phyloP scores from a whole-genome alignment of 35 echinoderm and acorn worm genomes.

The Anneissia japonica region DNA sequence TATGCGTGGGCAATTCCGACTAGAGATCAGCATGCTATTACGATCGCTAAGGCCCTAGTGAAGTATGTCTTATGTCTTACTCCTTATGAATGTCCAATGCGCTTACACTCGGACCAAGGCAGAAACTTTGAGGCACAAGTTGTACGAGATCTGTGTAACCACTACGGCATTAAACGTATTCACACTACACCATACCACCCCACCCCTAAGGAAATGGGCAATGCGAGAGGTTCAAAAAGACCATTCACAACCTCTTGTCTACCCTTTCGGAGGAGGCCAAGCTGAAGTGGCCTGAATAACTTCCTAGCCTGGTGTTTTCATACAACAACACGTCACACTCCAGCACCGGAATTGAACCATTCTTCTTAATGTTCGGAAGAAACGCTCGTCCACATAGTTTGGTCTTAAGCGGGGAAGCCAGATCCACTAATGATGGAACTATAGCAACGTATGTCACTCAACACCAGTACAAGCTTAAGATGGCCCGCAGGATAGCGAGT shows the following conservation, averaged over 20 bases:
- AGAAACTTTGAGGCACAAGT: constrained; percentile 27
- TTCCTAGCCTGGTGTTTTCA: constrained; percentile 10
- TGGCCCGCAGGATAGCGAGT: no score
- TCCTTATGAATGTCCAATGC: constrained; percentile 32
- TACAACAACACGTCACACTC: constrained; percentile 47
- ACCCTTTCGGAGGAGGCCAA: constrained; percentile 25
- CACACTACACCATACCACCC: constrained; percentile 43
- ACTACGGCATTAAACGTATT: constrained; percentile 29
- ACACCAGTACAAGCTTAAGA: no score
- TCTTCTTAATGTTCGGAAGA: constrained; percentile 51
- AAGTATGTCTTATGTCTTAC: no score
- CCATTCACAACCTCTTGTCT: constrained; percentile 20
- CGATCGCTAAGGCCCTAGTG: no score
- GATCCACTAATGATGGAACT: no score
- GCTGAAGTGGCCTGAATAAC: constrained; percentile 23
- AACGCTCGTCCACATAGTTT: constrained; percentile 17
- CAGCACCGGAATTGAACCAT: constrained; percentile 41
- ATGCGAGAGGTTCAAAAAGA: constrained; percentile 30
- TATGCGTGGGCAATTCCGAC: no score
- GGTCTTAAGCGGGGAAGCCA: no score
- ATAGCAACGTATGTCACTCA: no score
- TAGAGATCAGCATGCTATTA: no score
- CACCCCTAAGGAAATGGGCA: constrained; percentile 36
- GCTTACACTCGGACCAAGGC: constrained; percentile 24
- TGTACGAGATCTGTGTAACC: constrained; percentile 1